phyloP scores from a whole-genome alignment of 2,113 vertebrate species.

The Channa argus region DNA sequence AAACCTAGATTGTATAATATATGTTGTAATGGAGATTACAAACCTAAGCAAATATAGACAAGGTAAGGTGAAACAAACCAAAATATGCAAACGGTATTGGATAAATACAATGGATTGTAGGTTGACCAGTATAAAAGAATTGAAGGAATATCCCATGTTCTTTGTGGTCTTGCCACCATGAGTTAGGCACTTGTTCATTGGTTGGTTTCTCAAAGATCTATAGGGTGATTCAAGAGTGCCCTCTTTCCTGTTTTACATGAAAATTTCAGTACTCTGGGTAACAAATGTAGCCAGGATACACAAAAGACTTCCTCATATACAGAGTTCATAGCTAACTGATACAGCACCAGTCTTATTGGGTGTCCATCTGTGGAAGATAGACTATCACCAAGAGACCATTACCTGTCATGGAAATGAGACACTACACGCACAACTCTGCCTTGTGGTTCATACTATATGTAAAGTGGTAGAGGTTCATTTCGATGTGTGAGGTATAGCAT shows the following conservation, averaged over 20 bases:
- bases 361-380: constrained; percentile 17
- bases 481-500: constrained; percentile 15
- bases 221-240: neutral
- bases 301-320: constrained; percentile 26
- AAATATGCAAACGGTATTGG: constrained; percentile 3
- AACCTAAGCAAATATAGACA: neutral
- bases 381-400: constrained; percentile 34
- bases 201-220: neutral
- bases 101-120: neutral
- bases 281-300: neutral
- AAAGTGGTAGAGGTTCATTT: constrained; percentile 26
- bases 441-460: neutral
- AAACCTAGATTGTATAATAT: neutral
- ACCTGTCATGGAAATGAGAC: constrained; percentile 37
- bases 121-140: constrained; percentile 2
- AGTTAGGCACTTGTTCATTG: neutral
- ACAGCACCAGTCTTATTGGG: constrained; percentile 10
- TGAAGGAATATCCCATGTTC: neutral
- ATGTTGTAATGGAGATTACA: constrained; percentile 6
- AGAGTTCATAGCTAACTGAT: constrained; percentile 21
- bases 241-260: constrained; percentile 12
- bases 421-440: constrained; percentile 11
- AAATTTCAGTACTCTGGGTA: constrained; percentile 35
- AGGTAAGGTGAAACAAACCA: neutral
- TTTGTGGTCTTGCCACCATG: neutral